These are phyloP conservation scores for Sylvicola cinctus DNA, from an alignment of 2,888 invertebrate species.

Conservation along the genomic window DNA sequence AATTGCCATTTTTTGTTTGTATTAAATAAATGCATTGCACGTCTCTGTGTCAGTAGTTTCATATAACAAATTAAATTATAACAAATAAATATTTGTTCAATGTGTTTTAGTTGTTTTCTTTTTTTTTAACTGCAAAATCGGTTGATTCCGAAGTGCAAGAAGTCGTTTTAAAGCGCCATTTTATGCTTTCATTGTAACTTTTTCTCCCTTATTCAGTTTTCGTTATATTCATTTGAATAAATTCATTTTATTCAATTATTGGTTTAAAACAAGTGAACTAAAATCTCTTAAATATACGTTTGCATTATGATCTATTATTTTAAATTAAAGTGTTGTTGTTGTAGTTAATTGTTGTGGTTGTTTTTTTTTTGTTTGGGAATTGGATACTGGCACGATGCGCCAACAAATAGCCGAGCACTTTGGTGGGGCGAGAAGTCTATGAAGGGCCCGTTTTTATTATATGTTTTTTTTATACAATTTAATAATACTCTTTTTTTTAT, in stretches of 20 bases:
- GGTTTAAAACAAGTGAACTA: no score
- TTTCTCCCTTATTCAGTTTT: no score
- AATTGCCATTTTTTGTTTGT: not conserved
- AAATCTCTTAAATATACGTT: not conserved
- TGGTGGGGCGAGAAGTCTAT: slow-evolving; percentile 64
- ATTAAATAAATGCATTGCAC: not conserved
- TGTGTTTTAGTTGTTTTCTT: no score
- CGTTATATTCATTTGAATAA: no score
- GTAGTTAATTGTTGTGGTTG: not conserved
- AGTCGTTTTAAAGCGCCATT: no score
- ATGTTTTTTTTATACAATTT: slow-evolving; percentile 42
- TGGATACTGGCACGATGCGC: slow-evolving; percentile 13
- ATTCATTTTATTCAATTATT: no score
- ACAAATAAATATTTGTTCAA: no score
- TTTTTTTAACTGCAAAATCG: no score
- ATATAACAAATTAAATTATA: no score
- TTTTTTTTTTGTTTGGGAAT: not conserved
- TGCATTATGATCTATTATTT: not conserved
- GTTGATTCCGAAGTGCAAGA: no score
- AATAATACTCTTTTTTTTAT: slow-evolving; percentile 48
- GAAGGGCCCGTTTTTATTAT: slow-evolving; percentile 64
- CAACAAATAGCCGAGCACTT: slow-evolving; percentile 28
- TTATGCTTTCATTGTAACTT: no score
- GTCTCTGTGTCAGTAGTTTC: no score
- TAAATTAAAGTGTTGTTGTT: not conserved